Evolutionary conservation across 2,797 vertebrate species (phyloP).

Genomic region (Oryzias sinensis): DNA sequence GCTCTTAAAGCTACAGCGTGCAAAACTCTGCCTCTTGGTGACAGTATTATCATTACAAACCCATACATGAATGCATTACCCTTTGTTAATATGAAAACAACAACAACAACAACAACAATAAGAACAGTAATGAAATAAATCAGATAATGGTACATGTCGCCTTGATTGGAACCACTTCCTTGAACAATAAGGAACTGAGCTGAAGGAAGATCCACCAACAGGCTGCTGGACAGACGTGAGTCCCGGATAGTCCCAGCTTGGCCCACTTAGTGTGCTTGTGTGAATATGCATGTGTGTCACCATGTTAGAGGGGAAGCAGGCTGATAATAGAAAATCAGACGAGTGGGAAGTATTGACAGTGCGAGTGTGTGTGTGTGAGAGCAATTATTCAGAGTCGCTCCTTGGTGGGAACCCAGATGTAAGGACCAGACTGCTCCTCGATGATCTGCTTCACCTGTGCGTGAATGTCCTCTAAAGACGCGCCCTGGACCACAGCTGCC

Average conservation of each 20-base stretch:
- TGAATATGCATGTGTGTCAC: slow-evolving; percentile 30
- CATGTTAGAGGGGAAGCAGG: slow-evolving; percentile 52
- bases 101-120: slow-evolving; percentile 63
- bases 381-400: slow-evolving; percentile 88
- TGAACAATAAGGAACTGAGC: slow-evolving; percentile 99
- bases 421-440: slow-evolving; percentile 94
- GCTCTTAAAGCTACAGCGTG: slow-evolving; percentile 91
- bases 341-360: slow-evolving; percentile 40
- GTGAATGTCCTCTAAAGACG: slow-evolving; percentile 93
- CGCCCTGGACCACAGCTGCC: slow-evolving; percentile 91
- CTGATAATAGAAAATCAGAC: slow-evolving; percentile 62
- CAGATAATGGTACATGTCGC: slow-evolving; percentile 85
- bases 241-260: slow-evolving; percentile 69
- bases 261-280: slow-evolving; percentile 47
- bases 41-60: slow-evolving; percentile 78
- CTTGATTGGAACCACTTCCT: slow-evolving; percentile 87
- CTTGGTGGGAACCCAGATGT: slow-evolving; percentile 95
- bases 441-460: slow-evolving; percentile 94
- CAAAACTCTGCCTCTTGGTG: slow-evolving; percentile 86
- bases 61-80: slow-evolving; percentile 84
- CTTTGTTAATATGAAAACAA: slow-evolving; percentile 84
- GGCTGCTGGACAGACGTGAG: slow-evolving; percentile 84
- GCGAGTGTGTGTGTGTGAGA: slow-evolving; percentile 29
- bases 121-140: slow-evolving; percentile 75
- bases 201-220: slow-evolving; percentile 80